phyloP scores from a whole-genome alignment of 2,113 vertebrate genomes.

The Pelodiscus sinensis region DNA sequence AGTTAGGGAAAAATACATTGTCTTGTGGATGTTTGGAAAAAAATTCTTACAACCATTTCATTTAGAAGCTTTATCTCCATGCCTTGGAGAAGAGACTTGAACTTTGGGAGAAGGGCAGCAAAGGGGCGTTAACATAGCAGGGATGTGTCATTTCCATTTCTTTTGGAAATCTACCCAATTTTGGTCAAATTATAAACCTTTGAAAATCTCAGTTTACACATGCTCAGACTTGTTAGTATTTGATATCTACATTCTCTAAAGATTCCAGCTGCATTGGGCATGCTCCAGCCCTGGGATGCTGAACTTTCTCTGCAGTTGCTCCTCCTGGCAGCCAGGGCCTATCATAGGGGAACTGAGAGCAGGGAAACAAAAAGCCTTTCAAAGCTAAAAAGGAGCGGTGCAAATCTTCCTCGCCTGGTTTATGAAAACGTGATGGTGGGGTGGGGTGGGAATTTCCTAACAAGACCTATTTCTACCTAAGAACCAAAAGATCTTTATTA shows the following conservation, averaged over 20 bases:
- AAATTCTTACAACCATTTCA: not conserved
- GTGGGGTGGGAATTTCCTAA: not conserved
- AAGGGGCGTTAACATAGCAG: not conserved
- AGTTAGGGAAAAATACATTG: not conserved
- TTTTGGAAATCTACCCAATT: not conserved
- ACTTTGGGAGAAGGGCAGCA: not conserved
- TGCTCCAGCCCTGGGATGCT: not conserved
- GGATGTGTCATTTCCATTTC: not conserved
- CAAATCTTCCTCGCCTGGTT: not conserved
- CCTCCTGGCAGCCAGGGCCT: not conserved
- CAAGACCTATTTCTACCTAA: not conserved
- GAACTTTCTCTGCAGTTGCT: not conserved
- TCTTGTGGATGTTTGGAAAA: not conserved
- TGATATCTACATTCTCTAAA: not conserved
- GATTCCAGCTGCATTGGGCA: not conserved
- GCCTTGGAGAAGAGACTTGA: not conserved
- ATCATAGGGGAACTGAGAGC: not conserved
- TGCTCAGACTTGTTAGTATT: not conserved
- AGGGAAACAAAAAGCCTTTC: not conserved
- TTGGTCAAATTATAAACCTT: not conserved
- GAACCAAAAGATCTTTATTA: too few species aligned
- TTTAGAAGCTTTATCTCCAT: not conserved
- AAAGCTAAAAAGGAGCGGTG: not conserved
- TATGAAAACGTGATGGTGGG: not conserved
- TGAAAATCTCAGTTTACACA: not conserved